phyloP scores from a whole-genome alignment of 2,797 vertebrate genomes.

The Ceryle rudis region DNA sequence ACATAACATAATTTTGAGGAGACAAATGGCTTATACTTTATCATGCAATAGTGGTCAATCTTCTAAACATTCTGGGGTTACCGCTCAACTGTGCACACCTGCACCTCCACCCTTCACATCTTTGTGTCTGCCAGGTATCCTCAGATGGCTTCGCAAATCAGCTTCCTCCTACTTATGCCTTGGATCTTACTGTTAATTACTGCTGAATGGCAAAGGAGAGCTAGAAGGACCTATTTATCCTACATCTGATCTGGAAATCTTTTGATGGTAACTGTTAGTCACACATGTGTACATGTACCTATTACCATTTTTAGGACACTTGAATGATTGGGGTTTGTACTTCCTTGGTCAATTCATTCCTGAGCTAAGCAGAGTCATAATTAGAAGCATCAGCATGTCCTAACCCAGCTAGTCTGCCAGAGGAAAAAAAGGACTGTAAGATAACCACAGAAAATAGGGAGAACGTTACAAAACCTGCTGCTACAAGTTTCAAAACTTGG shows the following conservation, averaged over 20 bases:
- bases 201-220: background rate
- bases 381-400: background rate
- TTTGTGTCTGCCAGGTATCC: background rate
- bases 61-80: background rate
- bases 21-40: background rate
- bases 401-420: background rate
- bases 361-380: background rate
- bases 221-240: background rate
- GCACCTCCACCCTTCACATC: background rate
- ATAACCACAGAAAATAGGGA: background rate
- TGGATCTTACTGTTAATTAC: background rate
- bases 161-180: background rate
- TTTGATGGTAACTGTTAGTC: background rate
- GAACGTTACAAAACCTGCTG: background rate
- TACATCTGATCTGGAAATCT: background rate
- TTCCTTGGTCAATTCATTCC: background rate
- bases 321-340: background rate
- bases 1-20: background rate
- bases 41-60: background rate
- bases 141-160: background rate
- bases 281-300: fast-evolving
- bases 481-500: background rate
- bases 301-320: background rate
- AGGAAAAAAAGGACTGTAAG: background rate
- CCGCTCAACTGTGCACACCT: background rate